These are phyloP conservation scores for Ceratina calcarata DNA, from an alignment of 1,140 invertebrate genomes.

Conservation along the genomic window DNA sequence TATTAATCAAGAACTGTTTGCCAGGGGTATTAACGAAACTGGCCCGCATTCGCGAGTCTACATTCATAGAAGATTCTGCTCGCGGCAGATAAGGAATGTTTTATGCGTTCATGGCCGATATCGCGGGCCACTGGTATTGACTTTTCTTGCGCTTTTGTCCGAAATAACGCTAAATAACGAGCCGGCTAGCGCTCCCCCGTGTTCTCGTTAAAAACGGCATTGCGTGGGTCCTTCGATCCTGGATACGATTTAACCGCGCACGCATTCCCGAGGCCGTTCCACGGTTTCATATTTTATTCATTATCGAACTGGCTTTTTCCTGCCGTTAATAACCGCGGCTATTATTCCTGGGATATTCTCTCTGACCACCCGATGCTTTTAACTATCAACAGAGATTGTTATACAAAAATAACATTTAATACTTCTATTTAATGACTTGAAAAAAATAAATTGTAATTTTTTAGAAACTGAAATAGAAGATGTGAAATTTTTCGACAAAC, in stretches of 20 bases:
- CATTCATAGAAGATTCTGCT: slow-evolving; percentile 46
- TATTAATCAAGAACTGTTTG: too few relatives aligned
- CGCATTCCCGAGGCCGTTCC: neutral
- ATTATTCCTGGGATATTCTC: neutral
- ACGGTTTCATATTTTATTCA: slow-evolving; percentile 13
- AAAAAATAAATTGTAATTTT: too few relatives aligned
- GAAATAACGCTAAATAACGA: slow-evolving; percentile 67
- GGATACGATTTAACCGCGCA: slow-evolving; percentile 30
- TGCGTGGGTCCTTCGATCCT: neutral
- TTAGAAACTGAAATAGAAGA: too few relatives aligned
- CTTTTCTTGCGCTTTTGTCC: slow-evolving; percentile 65
- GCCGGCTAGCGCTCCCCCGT: neutral
- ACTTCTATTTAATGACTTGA: too few relatives aligned
- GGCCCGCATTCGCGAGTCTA: neutral
- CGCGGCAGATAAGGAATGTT: slow-evolving; percentile 70
- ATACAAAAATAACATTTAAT: too few relatives aligned
- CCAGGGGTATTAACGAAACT: too few relatives aligned
- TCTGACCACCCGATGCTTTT: neutral
- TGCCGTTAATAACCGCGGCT: slow-evolving; percentile 4
- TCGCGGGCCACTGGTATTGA: slow-evolving; percentile 56
- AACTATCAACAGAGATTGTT: neutral
- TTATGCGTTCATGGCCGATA: slow-evolving; percentile 63
- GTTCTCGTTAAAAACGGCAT: slow-evolving; percentile 11
- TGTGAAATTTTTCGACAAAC: too few relatives aligned
- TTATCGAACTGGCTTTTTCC: slow-evolving; percentile 14